Conservation (phyloP, 1,140 invertebrate species). For the Aphis gossypii region DNA sequence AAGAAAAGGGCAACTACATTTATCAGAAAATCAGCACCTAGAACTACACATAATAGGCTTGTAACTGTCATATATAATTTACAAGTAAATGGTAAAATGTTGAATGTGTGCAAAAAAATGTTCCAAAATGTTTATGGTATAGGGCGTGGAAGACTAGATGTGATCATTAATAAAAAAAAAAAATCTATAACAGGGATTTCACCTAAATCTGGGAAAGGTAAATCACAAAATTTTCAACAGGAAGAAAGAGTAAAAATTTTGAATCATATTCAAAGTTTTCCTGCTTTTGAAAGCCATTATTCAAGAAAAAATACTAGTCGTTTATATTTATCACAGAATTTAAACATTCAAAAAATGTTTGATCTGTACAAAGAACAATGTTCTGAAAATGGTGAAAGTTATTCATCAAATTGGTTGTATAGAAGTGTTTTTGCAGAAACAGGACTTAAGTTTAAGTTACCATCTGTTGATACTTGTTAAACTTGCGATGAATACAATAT, state of each 20-base stretch:
- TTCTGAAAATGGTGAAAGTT: background rate
- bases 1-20: too few species aligned
- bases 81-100: too few species aligned
- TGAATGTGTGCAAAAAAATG: background rate
- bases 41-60: too few species aligned
- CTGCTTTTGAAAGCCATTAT: background rate
- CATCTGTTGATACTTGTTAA: background rate
- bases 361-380: background rate
- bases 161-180: background rate
- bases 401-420: background rate
- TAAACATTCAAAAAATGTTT: background rate
- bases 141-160: background rate
- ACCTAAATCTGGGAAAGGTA: background rate
- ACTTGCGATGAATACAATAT: conserved; percentile 13
- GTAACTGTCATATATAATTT: too few species aligned
- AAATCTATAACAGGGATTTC: background rate
- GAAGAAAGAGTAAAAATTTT: background rate
- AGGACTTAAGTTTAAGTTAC: background rate
- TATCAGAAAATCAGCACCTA: too few species aligned
- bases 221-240: background rate
- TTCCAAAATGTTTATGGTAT: conserved; percentile 12
- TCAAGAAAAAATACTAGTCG: background rate
- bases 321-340: background rate
- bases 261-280: conserved; percentile 2
- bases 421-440: background rate